phyloP scores from a whole-genome alignment of 1,140 invertebrate species.

The Laupala kohalensis region DNA sequence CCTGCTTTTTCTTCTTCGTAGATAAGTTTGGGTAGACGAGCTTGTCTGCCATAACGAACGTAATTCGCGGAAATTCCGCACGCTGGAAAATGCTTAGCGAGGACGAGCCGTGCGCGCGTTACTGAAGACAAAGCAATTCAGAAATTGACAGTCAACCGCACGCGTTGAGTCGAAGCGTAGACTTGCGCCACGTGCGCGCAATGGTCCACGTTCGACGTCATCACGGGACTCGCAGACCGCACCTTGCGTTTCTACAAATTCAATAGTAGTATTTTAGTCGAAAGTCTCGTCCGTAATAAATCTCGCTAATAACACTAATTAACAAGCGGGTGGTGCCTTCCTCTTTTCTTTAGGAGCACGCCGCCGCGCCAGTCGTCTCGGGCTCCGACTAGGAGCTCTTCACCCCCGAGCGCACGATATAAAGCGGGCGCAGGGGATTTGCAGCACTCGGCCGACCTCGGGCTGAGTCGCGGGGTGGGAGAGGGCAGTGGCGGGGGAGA shows the following conservation, averaged over 20 bases:
- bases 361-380: background rate
- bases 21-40: too few relatives aligned
- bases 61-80: too few relatives aligned
- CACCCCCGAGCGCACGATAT: background rate
- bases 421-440: background rate
- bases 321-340: background rate
- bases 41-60: too few relatives aligned
- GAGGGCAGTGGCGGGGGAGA: background rate
- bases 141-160: too few relatives aligned
- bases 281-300: background rate
- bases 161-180: too few relatives aligned
- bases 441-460: background rate
- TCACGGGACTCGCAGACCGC: too few relatives aligned
- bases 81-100: too few relatives aligned
- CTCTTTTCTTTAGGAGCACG: background rate
- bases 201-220: too few relatives aligned
- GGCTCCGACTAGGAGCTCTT: background rate
- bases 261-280: background rate
- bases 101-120: too few relatives aligned
- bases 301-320: background rate
- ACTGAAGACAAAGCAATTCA: too few relatives aligned
- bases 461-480: background rate
- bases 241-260: background rate
- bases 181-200: too few relatives aligned
- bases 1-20: too few relatives aligned